Percentiles rank a stretch among this genome's conserved stretches.
Evolutionary conservation across 1,140 invertebrate genomes (phyloP).

Genomic region (Triops longicaudatus): DNA sequence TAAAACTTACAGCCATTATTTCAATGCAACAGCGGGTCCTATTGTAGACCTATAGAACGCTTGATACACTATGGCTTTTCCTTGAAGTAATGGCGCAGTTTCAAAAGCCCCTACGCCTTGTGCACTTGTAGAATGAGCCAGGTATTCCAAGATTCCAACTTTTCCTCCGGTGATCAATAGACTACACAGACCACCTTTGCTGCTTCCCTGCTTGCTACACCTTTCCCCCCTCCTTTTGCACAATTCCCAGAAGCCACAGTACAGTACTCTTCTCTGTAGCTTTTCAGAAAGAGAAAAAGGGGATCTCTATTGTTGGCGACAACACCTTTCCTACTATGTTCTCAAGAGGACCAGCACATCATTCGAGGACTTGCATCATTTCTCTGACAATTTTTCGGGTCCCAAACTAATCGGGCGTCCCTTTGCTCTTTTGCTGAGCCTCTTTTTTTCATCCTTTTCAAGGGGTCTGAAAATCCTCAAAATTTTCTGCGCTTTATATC

Average conservation of each 20-base stretch:
- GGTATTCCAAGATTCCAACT: background rate
- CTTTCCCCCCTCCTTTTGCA: background rate
- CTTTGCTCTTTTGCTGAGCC: background rate
- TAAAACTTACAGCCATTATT: constrained; percentile 5
- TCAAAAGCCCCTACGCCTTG: background rate
- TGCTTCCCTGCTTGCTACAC: background rate
- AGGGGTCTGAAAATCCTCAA: background rate
- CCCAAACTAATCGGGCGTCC: background rate
- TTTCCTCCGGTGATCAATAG: background rate
- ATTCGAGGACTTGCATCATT: background rate
- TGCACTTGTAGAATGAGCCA: background rate
- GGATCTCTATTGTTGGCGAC: background rate
- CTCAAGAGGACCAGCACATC: background rate
- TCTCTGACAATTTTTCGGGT: background rate
- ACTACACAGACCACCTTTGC: background rate
- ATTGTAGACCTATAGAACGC: background rate
- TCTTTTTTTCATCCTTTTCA: background rate
- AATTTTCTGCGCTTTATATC: background rate
- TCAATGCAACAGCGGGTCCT: constrained; percentile 2
- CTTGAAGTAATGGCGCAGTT: background rate
- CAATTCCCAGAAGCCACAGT: background rate
- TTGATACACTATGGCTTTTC: background rate
- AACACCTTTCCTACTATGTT: background rate
- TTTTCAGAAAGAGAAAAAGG: background rate
- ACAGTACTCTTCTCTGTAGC: background rate